Base-by-base conservation (phyloP, 2,113 vertebrate species). In the Nothobranchius kuhntae region DNA sequence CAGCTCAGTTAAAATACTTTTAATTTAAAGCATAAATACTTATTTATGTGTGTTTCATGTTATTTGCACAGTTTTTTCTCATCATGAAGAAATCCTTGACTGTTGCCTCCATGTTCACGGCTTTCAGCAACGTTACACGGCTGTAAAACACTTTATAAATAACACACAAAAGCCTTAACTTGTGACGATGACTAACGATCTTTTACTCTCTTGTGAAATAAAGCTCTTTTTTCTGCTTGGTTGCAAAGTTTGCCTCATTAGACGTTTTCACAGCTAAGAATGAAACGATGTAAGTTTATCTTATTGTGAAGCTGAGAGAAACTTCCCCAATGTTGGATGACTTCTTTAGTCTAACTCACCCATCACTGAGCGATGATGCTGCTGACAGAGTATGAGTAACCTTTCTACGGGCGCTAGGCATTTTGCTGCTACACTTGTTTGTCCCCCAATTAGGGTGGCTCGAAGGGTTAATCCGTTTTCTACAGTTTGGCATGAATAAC, bases 181-280 rank as follows among this genome's bases (percentile, higher is more conserved):
- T 71, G 66, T 82, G 69, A 85, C 51, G 71, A 80, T 78, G 68
- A 87, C 80, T 85, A 85, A 88, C 75, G 67, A 87, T 69, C 74
- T 78, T 84, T 82, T 80, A 77, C 74, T 82, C 78, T 83, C 67
- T 84, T 78, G 47, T 87, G 81, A 89, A 93, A 94, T 94, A 92
- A 93, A 93, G 79, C 68, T 48, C 76, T 84, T 82, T 86, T 51
- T 75, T 77, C 72, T 84, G 79, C 82, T 85, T 85, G 82, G 69
- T 75, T 53, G 73, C 54, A 68, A 75, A 60, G 30, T 44, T 46
- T 7, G 53, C 53, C n/a, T 77, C 56, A 51, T 75, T n/a, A 69
- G 45, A 53, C 47, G 3, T 57, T 75, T 21, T 30, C 21, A 21
- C 21, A 21, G 21, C 21, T 21, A 21, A 21, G n/a, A 17, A 1